These are phyloP conservation scores for Canis aureus DNA, from an alignment of 2,113 vertebrate species.

Conservation along the genomic window DNA sequence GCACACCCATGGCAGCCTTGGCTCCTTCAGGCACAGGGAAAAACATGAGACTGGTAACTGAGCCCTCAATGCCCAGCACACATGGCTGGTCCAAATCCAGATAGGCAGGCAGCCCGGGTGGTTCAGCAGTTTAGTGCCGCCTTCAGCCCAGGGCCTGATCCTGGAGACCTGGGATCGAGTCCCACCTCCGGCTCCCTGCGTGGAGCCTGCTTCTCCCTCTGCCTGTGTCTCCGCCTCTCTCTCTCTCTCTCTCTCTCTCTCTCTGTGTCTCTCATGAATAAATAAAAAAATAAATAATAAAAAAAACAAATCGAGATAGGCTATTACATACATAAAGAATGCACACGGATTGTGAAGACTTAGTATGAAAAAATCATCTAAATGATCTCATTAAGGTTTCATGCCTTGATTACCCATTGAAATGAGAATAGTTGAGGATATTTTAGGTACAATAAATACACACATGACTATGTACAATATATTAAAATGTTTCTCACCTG, in stretches of 20 bases:
- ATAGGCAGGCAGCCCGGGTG: too few species aligned
- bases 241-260: too few species aligned
- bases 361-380: not conserved
- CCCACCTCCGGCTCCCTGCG: too few species aligned
- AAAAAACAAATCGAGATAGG: rapidly evolving
- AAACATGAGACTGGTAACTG: not conserved
- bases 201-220: too few species aligned
- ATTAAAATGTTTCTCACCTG: not conserved
- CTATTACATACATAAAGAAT: not conserved
- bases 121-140: too few species aligned
- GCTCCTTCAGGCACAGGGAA: not conserved
- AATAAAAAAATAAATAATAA: too few species aligned
- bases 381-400: not conserved
- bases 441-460: not conserved
- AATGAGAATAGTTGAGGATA: not conserved
- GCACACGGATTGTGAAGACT: not conserved
- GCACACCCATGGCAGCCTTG: not conserved
- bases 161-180: too few species aligned
- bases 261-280: too few species aligned
- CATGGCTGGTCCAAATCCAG: rapidly evolving
- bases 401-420: not conserved
- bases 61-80: not conserved
- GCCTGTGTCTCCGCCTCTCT: too few species aligned
- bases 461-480: not conserved
- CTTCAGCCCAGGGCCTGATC: too few species aligned